A percentile compares a stretch with the other conserved stretches of the same genome.
Conservation (phyloP, 92 coral and sea anemone genomes). For the Paramuricea clavata region DNA sequence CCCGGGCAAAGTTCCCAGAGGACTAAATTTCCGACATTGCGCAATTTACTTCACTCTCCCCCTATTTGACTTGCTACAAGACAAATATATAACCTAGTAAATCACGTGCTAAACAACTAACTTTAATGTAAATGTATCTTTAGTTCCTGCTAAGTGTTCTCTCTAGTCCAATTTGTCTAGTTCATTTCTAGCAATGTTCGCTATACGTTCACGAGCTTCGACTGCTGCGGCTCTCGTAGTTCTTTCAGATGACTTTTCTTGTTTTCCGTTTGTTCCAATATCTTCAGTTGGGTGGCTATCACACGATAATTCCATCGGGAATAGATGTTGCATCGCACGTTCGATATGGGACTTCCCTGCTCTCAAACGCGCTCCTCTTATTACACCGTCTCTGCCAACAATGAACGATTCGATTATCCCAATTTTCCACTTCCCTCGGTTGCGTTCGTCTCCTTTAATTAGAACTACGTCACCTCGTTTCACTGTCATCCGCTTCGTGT, state of each 20-base stretch:
- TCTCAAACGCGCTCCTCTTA: conserved; percentile 25
- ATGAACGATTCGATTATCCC: conserved; percentile 24
- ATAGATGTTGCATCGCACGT: conserved; percentile 14
- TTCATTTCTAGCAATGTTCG: not conserved
- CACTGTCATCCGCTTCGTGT: not conserved
- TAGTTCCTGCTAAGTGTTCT: not conserved
- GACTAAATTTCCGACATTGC: not conserved
- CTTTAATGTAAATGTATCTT: not conserved
- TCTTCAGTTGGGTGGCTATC: not conserved
- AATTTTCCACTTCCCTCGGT: conserved; percentile 39
- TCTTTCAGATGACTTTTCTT: not conserved
- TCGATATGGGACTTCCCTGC: not conserved
- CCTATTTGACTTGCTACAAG: not conserved
- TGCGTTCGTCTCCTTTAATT: conserved; percentile 14
- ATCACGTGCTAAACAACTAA: not conserved
- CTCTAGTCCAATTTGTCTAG: not conserved
- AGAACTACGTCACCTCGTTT: conserved; percentile 30
- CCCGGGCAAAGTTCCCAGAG: not conserved
- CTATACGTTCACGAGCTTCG: not conserved
- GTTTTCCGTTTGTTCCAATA: not conserved
- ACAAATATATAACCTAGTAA: not conserved
- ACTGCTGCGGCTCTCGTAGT: not conserved
- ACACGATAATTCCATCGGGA: conserved; percentile 2
- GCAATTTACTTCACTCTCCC: conserved; percentile 20
- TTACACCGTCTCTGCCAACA: conserved; percentile 18